Evolutionary conservation across 2,888 invertebrate genomes (phyloP).

Genomic region (Adelphocoris suturalis): DNA sequence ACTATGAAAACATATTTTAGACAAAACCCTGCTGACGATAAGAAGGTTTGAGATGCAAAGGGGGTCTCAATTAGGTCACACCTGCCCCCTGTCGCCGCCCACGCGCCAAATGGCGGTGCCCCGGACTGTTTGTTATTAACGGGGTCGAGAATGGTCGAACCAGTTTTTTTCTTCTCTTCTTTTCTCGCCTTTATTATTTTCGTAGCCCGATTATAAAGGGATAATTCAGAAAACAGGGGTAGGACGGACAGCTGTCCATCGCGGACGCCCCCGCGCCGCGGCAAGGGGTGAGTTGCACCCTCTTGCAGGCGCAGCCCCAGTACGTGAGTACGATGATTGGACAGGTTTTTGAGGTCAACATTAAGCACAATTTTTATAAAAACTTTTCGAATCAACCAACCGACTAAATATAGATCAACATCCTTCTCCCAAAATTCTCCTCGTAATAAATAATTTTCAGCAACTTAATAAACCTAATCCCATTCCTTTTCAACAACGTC

Average conservation of each 20-base stretch:
- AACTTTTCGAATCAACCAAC: too few relatives aligned
- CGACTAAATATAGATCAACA: too few relatives aligned
- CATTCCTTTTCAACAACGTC: too few relatives aligned
- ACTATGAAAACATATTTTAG: not conserved
- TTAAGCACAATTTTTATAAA: not conserved
- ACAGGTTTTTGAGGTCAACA: not conserved
- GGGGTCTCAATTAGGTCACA: constrained; percentile 59
- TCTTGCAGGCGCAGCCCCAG: not conserved
- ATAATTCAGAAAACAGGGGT: constrained; percentile 38
- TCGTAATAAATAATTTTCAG: too few relatives aligned
- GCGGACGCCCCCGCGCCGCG: constrained; percentile 21
- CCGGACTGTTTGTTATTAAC: constrained; percentile 18
- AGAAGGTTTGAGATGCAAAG: constrained; percentile 22
- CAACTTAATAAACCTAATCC: too few relatives aligned
- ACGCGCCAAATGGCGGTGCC: constrained; percentile 58
- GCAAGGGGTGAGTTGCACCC: not conserved
- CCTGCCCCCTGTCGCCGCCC: constrained; percentile 52
- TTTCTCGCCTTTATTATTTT: constrained; percentile 36
- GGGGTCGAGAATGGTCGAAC: constrained; percentile 18
- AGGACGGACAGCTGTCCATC: constrained; percentile 16
- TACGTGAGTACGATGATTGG: not conserved
- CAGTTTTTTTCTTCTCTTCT: constrained; percentile 17
- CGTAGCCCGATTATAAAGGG: constrained; percentile 34
- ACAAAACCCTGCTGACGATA: not conserved
- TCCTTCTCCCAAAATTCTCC: too few relatives aligned